Evolutionary conservation across 2,888 invertebrate species (phyloP).

Genomic region (Orchesella flavescens): DNA sequence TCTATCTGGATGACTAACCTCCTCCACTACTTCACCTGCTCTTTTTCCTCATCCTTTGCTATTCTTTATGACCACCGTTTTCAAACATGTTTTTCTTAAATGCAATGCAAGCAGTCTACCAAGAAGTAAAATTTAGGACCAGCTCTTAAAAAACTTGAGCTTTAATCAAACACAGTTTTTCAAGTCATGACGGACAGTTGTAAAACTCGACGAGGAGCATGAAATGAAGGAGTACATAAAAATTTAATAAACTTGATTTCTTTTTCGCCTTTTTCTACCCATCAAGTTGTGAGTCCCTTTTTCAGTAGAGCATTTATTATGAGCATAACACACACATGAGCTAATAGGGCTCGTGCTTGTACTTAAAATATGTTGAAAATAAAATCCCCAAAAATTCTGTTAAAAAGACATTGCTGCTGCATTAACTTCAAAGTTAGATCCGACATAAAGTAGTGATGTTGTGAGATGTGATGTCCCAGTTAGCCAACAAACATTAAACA

Average conservation of each 20-base stretch:
- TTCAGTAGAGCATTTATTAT: too few species aligned
- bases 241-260: slow-evolving; percentile 48
- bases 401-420: background rate
- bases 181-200: slow-evolving; percentile 52
- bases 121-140: slow-evolving; percentile 14
- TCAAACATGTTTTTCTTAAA: slow-evolving; percentile 13
- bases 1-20: slow-evolving; percentile 27
- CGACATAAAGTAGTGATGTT: too few species aligned
- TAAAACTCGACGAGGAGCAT: slow-evolving; percentile 34
- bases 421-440: too few species aligned
- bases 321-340: background rate
- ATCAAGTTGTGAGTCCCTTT: too few species aligned
- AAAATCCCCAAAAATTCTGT: background rate
- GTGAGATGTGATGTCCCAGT: too few species aligned
- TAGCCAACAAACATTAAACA: background rate
- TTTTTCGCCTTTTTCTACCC: slow-evolving; percentile 7
- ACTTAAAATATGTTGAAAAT: background rate
- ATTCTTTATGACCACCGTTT: slow-evolving; percentile 38
- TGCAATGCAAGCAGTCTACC: background rate
- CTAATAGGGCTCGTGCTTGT: too few species aligned
- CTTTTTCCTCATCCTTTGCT: slow-evolving; percentile 13
- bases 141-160: slow-evolving; percentile 22
- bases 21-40: slow-evolving; percentile 6
- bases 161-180: slow-evolving; percentile 49
- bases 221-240: slow-evolving; percentile 32